Percentiles rank a stretch among this genome's conserved stretches.
Conservation (phyloP, 2,888 invertebrate genomes). For the Aricia artaxerxes region DNA sequence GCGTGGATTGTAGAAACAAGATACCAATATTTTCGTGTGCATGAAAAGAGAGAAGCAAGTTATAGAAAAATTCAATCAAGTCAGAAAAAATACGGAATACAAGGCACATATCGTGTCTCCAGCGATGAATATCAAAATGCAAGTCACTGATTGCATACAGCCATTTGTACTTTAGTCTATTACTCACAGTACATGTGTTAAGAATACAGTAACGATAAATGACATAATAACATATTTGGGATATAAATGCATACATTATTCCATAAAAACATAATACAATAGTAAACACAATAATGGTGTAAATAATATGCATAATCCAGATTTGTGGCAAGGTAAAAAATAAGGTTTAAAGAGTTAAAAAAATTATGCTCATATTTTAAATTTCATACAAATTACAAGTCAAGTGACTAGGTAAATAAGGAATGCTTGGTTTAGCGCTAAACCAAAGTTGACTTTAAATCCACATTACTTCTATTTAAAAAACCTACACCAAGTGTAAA, state of each 20-base stretch:
- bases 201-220: neutral
- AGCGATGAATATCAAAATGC: neutral
- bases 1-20: neutral
- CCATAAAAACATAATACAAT: neutral
- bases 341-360: neutral
- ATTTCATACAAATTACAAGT: neutral
- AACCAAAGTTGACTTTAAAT: neutral
- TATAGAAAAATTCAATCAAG: neutral
- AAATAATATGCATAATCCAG: too few species aligned
- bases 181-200: neutral
- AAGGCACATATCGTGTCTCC: neutral
- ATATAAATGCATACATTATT: neutral
- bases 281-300: neutral
- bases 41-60: neutral
- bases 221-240: neutral
- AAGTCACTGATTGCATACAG: slow-evolving; percentile 1
- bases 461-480: neutral
- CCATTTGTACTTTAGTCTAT: neutral
- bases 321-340: neutral
- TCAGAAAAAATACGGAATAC: neutral
- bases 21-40: neutral
- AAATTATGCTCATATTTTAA: neutral
- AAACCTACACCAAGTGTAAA: neutral
- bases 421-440: neutral
- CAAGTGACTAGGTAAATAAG: neutral